Evolutionary conservation across 2,113 vertebrate genomes (phyloP).

Genomic region (Pteropus alecto): DNA sequence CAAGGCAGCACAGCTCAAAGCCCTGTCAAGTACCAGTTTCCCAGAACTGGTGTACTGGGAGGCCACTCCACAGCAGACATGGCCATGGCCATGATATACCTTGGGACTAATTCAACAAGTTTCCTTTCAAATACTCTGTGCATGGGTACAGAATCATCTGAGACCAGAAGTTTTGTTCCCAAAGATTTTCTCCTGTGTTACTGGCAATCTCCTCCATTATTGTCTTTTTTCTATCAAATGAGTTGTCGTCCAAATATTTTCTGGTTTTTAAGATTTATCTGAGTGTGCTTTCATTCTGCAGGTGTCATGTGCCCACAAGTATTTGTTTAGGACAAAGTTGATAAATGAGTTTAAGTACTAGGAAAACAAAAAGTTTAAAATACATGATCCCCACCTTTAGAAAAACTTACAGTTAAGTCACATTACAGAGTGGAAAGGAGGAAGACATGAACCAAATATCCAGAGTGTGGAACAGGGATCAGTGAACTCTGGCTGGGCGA

Average conservation of each 20-base stretch:
- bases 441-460: not conserved
- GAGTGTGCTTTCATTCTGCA: slow-evolving; percentile 20
- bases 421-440: not conserved
- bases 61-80: not conserved
- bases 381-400: not conserved
- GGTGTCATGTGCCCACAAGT: not conserved
- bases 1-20: not conserved
- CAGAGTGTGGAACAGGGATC: not conserved
- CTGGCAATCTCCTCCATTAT: not conserved
- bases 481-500: not conserved
- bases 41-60: not conserved
- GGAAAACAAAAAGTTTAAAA: slow-evolving; percentile 1
- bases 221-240: not conserved
- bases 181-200: not conserved
- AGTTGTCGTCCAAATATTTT: not conserved
- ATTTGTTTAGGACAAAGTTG: not conserved
- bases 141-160: not conserved
- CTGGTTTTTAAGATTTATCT: not conserved
- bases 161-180: not conserved
- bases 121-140: not conserved
- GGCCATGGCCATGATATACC: not conserved
- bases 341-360: not conserved
- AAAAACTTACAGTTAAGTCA: not conserved
- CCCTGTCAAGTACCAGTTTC: not conserved
- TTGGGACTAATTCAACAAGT: not conserved